Conservation (phyloP, 2,888 invertebrate species). For the Mythimna pallens region DNA sequence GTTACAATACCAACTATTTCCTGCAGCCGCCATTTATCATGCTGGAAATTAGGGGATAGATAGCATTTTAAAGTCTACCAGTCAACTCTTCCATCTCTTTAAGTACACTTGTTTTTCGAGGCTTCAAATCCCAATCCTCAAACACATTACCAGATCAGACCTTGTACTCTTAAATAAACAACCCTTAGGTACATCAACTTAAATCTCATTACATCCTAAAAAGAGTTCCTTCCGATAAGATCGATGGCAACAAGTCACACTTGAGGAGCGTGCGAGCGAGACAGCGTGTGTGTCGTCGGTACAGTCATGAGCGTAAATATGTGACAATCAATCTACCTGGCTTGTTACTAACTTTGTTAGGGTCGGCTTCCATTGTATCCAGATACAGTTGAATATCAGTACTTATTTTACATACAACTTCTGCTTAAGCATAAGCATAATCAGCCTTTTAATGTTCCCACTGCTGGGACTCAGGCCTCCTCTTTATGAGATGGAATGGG, state of each 20-base stretch:
- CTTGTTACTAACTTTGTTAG: not conserved
- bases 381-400: too few species aligned
- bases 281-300: conserved; percentile 23
- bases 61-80: not conserved
- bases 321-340: not conserved
- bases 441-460: too few species aligned
- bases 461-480: too few species aligned
- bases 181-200: conserved; percentile 19
- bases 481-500: too few species aligned
- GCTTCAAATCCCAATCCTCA: not conserved
- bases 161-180: conserved; percentile 23
- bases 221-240: conserved; percentile 36
- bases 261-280: conserved; percentile 35
- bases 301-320: not conserved
- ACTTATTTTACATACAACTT: too few species aligned
- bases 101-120: not conserved
- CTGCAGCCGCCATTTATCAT: too few species aligned
- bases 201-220: conserved; percentile 34
- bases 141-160: conserved; percentile 13
- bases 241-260: conserved; percentile 55
- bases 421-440: too few species aligned
- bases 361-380: too few species aligned
- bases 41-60: not conserved
- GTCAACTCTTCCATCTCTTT: not conserved
- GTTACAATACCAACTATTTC: too few species aligned